Percentiles rank a stretch among this genome's conserved stretches.
phyloP scores from a whole-genome alignment of 2,797 vertebrate species.

The Alfaro cultratus region DNA sequence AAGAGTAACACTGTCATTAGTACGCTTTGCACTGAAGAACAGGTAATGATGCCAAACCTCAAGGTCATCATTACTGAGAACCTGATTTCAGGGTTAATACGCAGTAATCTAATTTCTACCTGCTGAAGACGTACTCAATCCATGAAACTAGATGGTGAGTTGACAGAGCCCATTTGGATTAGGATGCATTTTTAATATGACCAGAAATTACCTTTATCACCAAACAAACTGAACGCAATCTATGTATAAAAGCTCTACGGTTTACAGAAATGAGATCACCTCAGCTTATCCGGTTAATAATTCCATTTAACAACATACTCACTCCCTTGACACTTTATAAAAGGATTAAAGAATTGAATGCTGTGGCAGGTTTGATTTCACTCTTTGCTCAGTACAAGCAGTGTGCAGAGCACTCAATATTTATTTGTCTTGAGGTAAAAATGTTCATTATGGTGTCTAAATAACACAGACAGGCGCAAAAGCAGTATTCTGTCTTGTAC shows the following conservation, averaged over 20 bases:
- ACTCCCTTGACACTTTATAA: neutral
- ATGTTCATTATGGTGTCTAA: neutral
- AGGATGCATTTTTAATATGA: constrained; percentile 59
- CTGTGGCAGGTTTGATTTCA: neutral
- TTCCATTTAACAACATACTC: constrained; percentile 14
- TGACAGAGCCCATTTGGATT: constrained; percentile 55
- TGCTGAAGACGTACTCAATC: constrained; percentile 41
- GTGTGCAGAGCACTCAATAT: neutral
- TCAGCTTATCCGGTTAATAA: constrained; percentile 13
- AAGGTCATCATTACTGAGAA: constrained; percentile 68
- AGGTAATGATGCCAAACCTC: constrained; percentile 73
- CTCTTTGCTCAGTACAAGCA: neutral
- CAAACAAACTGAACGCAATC: constrained; percentile 37
- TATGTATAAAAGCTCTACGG: constrained; percentile 39
- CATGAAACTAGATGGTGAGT: constrained; percentile 39
- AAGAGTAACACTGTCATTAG: constrained; percentile 64
- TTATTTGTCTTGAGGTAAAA: neutral
- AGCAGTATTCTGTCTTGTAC: neutral
- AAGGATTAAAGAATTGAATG: neutral
- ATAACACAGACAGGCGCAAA: neutral
- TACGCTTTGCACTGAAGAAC: constrained; percentile 59
- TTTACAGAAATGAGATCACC: constrained; percentile 38
- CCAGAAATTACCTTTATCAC: constrained; percentile 51
- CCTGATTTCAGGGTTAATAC: constrained; percentile 62
- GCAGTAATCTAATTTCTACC: constrained; percentile 55